phyloP scores from a whole-genome alignment of 2,113 vertebrate species.

The Silurus asotus region DNA sequence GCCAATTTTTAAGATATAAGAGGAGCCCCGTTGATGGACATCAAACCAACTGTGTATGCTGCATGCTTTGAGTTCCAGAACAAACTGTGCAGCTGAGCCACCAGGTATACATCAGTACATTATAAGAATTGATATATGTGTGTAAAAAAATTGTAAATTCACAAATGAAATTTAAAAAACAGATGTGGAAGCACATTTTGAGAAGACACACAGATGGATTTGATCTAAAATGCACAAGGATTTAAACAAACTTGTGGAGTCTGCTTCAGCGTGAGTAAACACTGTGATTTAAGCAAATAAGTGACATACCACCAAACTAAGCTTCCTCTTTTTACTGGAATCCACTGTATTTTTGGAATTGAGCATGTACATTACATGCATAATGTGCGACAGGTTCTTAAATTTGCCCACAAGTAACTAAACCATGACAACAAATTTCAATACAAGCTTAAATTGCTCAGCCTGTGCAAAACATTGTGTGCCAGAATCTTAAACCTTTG shows the following conservation, averaged over 20 bases:
- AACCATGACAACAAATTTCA: neutral
- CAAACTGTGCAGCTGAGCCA: neutral
- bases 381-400: neutral
- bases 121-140: neutral
- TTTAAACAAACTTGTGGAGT: neutral
- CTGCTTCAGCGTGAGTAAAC: neutral
- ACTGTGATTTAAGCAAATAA: neutral
- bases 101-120: neutral
- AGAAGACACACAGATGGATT: neutral
- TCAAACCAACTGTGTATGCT: neutral
- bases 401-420: neutral
- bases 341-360: neutral
- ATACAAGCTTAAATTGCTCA: neutral
- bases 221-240: neutral
- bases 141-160: neutral
- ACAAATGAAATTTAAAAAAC: no score
- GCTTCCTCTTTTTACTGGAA: neutral
- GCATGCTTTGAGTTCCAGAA: neutral
- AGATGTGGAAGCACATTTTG: neutral
- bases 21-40: neutral
- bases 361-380: neutral
- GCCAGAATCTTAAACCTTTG: constrained; percentile 17
- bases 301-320: neutral
- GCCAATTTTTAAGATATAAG: neutral
- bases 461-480: constrained; percentile 2